A percentile compares a stretch with the other conserved stretches of the same genome.
Evolutionary conservation across 2,797 vertebrate species (phyloP).

Genomic region (Myotis vivesi): DNA sequence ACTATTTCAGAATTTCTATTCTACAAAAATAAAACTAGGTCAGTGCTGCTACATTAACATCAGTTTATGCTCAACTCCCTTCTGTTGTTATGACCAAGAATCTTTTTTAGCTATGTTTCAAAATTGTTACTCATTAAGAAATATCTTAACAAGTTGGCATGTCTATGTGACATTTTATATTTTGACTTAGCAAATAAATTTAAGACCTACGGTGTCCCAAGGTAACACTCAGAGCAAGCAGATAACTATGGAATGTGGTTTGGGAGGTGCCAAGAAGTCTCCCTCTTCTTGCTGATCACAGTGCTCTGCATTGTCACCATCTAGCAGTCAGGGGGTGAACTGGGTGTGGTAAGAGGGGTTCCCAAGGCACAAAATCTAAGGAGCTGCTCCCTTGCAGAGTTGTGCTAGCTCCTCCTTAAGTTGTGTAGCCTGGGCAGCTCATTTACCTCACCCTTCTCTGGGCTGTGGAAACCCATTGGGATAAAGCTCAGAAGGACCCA

Average conservation of each 20-base stretch:
- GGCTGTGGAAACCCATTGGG: neutral
- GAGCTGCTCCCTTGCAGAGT: neutral
- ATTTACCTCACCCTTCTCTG: neutral
- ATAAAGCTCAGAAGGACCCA: neutral
- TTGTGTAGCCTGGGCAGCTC: neutral
- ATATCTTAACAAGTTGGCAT: neutral
- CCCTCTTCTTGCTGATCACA: neutral
- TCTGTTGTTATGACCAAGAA: neutral
- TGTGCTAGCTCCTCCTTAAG: neutral
- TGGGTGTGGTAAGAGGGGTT: neutral
- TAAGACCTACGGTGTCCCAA: neutral
- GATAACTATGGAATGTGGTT: neutral
- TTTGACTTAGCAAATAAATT: constrained; percentile 16
- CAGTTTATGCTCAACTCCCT: neutral
- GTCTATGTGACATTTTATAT: neutral
- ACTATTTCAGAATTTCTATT: neutral
- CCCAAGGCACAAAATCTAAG: neutral
- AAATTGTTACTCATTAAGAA: constrained; percentile 39
- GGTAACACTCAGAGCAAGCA: neutral
- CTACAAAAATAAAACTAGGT: constrained; percentile 48
- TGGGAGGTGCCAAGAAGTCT: neutral
- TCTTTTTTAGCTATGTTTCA: neutral
- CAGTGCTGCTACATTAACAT: neutral
- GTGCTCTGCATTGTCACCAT: neutral
- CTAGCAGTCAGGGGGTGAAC: neutral